phyloP scores from a whole-genome alignment of 2,888 invertebrate species.

The Plebejus argus region DNA sequence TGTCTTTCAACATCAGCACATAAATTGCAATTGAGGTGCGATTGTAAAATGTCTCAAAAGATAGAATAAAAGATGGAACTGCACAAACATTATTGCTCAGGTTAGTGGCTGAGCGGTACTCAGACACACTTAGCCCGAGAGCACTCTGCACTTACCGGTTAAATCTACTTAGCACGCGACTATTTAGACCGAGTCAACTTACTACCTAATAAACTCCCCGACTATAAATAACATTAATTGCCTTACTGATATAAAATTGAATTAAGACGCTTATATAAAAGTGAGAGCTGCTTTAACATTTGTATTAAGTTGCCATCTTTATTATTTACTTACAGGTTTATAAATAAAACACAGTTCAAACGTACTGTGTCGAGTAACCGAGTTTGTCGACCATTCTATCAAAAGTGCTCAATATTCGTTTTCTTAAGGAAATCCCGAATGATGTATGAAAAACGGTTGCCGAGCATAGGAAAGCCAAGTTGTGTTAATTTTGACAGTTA shows the following conservation, averaged over 20 bases:
- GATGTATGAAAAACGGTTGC: too few relatives aligned
- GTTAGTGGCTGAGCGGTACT: conserved; percentile 28
- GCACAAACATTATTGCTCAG: conserved; percentile 35
- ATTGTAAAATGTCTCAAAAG: conserved; percentile 25
- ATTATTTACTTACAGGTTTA: too few relatives aligned
- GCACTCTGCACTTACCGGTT: conserved; percentile 45
- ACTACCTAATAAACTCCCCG: conserved; percentile 6
- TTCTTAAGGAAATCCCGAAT: too few relatives aligned
- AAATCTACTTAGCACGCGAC: conserved; percentile 43
- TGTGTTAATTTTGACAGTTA: too few relatives aligned
- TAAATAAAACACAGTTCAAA: too few relatives aligned
- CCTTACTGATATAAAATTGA: not conserved
- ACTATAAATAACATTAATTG: conserved; percentile 3
- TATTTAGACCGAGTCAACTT: conserved; percentile 17
- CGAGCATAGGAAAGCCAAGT: too few relatives aligned
- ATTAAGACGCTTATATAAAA: not conserved
- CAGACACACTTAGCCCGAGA: conserved; percentile 37
- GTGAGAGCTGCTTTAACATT: not conserved
- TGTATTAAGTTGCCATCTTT: not conserved
- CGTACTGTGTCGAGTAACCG: too few relatives aligned
- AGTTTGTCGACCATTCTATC: too few relatives aligned
- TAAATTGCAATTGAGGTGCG: not conserved
- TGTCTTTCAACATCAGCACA: not conserved
- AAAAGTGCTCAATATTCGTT: too few relatives aligned
- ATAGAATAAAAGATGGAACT: conserved; percentile 37